Evolutionary conservation across 1,140 invertebrate species (phyloP), one percentile per base, ranked within the genome.

Genomic region (Drosophila mojavensis): DNA sequence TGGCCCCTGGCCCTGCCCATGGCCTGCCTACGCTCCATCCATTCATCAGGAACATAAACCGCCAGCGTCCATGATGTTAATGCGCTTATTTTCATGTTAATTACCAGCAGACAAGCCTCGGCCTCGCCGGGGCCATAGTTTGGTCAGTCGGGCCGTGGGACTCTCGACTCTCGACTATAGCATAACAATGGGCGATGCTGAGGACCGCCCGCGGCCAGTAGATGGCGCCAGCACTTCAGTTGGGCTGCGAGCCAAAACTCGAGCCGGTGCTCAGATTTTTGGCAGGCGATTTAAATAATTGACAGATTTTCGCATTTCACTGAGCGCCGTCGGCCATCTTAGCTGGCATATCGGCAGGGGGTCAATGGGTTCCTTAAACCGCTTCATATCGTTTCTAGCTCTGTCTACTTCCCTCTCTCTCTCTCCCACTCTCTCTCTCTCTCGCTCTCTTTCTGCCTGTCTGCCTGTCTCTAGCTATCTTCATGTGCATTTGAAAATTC

Each of bases 1-100:
- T 28, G 26, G 3, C 3, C 26, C 26, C 26, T 28, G 5, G 3
- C 26, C 26, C 3, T 30, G 5, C 28, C 28, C 28, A 3, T 3
- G 4, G 28, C 28, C 28, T 30, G 28, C 33, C 13, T 24, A 24
- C 20, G 17, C 43, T 17, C 36, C n/a, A 3, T 45, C 56, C 61
- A 39, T 59, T 72, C 68, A 43, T 55, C 28, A 36, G 33, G 45
- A 20, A 36, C 63, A 74, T 69, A 66, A 75, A 73, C 69, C 78
- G 70, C 65, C 47, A 69, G 68, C 68, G 70, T 78, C 58, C 62
- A 67, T 74, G 74, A 74, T 72, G 66, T 71, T 82, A 82, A 81
- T 81, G 84, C 71, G 84, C 80, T 79, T 89, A 84, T 80, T 88
- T 88, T 89, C 62, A 81, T 81, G 75, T 89, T 89, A 83, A 89